Conservation (phyloP, 2,888 invertebrate genomes). For the Microctonus hyperodae region DNA sequence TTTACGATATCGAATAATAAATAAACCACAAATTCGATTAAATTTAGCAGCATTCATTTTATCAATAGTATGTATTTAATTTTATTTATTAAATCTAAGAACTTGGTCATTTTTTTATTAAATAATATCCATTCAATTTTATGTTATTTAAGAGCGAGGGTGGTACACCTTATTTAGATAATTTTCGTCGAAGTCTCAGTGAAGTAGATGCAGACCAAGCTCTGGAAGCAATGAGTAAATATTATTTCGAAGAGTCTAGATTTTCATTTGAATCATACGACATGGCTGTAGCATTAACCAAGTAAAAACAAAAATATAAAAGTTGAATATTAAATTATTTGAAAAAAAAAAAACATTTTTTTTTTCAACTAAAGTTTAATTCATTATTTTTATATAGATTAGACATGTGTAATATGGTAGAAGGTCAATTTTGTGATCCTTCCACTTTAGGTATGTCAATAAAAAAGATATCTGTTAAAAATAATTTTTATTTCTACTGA, state of each 20-base stretch:
- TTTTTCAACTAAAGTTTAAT: not conserved
- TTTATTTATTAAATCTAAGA: not conserved
- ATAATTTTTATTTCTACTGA: not conserved
- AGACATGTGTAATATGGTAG: constrained; percentile 45
- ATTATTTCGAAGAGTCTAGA: constrained; percentile 47
- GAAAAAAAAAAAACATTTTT: no score
- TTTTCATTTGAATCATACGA: constrained; percentile 48
- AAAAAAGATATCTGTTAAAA: no score
- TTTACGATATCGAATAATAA: constrained; percentile 50
- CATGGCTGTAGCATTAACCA: constrained; percentile 48
- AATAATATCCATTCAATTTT: constrained; percentile 13
- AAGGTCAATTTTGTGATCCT: constrained; percentile 39
- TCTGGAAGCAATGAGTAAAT: constrained; percentile 45
- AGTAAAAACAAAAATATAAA: constrained; percentile 41
- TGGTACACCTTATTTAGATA: constrained; percentile 47
- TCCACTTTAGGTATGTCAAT: constrained; percentile 50
- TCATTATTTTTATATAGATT: constrained; percentile 35
- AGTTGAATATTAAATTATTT: not conserved
- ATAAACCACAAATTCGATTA: constrained; percentile 49
- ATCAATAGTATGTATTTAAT: constrained; percentile 38
- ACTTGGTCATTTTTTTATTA: no score
- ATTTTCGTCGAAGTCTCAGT: constrained; percentile 34
- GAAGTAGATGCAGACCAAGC: constrained; percentile 47
- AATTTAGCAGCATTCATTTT: constrained; percentile 52
- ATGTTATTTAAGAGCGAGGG: constrained; percentile 27